phyloP scores from a whole-genome alignment of 2,797 vertebrate species.

The Lithobates sylvaticus region DNA sequence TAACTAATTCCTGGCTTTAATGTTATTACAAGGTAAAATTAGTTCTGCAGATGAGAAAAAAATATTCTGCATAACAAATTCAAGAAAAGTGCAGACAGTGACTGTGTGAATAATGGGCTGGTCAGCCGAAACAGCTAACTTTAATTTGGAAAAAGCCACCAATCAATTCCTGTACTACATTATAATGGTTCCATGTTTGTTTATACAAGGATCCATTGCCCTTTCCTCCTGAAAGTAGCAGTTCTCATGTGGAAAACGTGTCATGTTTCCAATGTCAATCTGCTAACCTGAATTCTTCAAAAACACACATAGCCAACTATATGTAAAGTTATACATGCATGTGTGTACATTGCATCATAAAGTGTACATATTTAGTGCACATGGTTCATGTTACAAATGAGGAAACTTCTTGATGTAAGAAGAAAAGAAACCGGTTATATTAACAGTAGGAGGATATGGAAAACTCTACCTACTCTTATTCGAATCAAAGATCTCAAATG shows the following conservation, averaged over 20 bases:
- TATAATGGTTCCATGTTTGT: not conserved
- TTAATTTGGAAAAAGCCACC: not conserved
- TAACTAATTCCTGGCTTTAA: constrained; percentile 36
- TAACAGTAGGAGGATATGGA: not conserved
- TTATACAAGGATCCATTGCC: not conserved
- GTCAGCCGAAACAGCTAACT: not conserved
- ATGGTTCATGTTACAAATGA: not conserved
- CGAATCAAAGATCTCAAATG: not conserved
- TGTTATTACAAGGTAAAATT: constrained; percentile 53
- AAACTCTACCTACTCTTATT: not conserved
- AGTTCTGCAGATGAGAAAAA: constrained; percentile 53
- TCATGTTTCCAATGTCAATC: not conserved
- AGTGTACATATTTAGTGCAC: not conserved
- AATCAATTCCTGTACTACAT: not conserved
- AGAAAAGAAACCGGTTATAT: too few species aligned
- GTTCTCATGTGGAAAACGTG: not conserved
- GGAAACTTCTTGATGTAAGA: not conserved
- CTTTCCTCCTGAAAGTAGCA: not conserved
- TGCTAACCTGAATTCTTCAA: not conserved
- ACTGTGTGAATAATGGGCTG: not conserved
- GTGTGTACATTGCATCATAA: not conserved
- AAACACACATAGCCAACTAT: not conserved
- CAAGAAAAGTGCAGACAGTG: constrained; percentile 3
- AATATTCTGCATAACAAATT: constrained; percentile 20
- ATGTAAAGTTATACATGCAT: not conserved